Evolutionary conservation across 2,113 vertebrate genomes (phyloP).

Genomic region (Platichthys flesus): DNA sequence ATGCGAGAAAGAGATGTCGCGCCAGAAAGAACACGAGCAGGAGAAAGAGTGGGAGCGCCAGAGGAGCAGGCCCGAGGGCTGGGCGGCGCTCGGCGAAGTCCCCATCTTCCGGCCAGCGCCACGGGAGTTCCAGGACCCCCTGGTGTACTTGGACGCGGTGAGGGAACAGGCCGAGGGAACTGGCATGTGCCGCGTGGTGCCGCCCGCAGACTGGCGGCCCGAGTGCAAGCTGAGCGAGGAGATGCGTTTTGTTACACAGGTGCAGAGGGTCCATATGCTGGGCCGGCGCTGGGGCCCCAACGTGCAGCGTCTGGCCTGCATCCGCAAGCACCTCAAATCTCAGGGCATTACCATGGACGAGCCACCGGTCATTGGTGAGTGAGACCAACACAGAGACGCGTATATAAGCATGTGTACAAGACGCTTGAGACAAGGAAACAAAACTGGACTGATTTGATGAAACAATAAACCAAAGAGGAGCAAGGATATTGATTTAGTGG

Average conservation of each 20-base stretch:
- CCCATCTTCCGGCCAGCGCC: slow-evolving; percentile 89
- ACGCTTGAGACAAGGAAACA: not conserved
- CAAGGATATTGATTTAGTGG: no score
- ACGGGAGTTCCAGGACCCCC: slow-evolving; percentile 96
- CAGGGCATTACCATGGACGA: slow-evolving; percentile 99
- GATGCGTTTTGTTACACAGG: slow-evolving; percentile 99
- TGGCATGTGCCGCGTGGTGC: slow-evolving; percentile 95
- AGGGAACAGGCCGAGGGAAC: slow-evolving; percentile 91
- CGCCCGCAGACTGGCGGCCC: slow-evolving; percentile 96
- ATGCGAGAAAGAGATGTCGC: slow-evolving; percentile 79
- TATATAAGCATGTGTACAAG: no score
- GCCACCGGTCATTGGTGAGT: slow-evolving; percentile 97
- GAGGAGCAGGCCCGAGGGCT: slow-evolving; percentile 85
- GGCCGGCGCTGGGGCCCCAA: slow-evolving; percentile 98
- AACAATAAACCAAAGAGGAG: no score
- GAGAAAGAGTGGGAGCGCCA: slow-evolving; percentile 86
- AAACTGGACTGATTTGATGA: not conserved
- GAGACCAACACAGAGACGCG: not conserved
- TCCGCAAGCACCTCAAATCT: slow-evolving; percentile 99
- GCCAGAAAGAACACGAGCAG: slow-evolving; percentile 80
- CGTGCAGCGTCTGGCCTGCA: slow-evolving; percentile 97
- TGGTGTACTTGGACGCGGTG: slow-evolving; percentile 94
- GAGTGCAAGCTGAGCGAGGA: slow-evolving; percentile 99
- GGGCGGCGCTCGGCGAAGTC: slow-evolving; percentile 89
- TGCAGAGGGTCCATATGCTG: slow-evolving; percentile 98